Evolutionary conservation across 1,140 invertebrate genomes (phyloP), one percentile per base, ranked within the genome.

Genomic region (Penaeus indicus): DNA sequence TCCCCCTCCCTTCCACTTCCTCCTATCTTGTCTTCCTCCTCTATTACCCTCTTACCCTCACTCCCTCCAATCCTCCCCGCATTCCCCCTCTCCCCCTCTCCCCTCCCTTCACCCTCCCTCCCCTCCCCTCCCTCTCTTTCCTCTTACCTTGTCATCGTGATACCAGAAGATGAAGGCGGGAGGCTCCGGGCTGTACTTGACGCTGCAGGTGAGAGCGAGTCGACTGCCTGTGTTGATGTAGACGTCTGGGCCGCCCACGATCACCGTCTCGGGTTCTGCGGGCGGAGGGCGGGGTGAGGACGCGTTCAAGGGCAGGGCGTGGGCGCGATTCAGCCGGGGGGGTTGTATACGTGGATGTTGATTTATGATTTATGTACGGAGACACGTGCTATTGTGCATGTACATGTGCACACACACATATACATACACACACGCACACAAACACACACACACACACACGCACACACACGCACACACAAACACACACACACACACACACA

Each of bases 131-230:
- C 11, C 16, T 10, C 47, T 10, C 13, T 13, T 10, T 13, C 54
- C 54, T 32, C 80, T 32, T 86, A 89, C 92, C 84, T 91, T 78
- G 32, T 91, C 85, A 62, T 92, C 91, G 47, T 92, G 92, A 67
- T 92, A 92, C 92, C 92, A 98, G 93, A 97, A 97, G 92, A 98
- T 97, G 93, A 97, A 98, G 69, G 96, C 96, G 67, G 97, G 97
- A 85, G 97, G 96, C 92, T 98, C 97, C 19, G 97, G 97, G 92
- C 96, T 97, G 92, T 96, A 96, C 78, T 96, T 94, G 89, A 98
- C 96, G 87, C 97, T 95, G 93, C 97, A 98, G 77, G 97, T 98
- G 90, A 98, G 94, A 94, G 98, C 98, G 93, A 98, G 98, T 90
- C 97, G 97, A 92, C 96, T 97, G 80, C 97, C 97, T 88, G 96